Evolutionary conservation across 2,113 vertebrate genomes (phyloP), one percentile per base, ranked within the genome.

Genomic region (Meleagris gallopavo): DNA sequence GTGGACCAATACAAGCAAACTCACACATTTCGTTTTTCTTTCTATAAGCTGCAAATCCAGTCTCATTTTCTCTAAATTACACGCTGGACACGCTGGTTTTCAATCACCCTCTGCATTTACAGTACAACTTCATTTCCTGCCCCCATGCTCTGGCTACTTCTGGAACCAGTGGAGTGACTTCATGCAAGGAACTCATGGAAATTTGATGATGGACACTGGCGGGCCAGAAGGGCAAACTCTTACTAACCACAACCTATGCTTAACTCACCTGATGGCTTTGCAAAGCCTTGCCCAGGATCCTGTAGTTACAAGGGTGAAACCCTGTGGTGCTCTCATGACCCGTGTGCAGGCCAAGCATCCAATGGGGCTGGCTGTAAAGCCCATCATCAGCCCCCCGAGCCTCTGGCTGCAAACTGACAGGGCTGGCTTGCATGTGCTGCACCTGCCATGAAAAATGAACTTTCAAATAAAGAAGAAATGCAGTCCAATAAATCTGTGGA

Each of bases 381-480:
- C 67, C 52, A 4, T 11, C 3, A 13, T 30, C 71, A 4, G n/a
- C 48, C 67, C 55, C 54, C 5, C 0, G 21, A 16, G 3, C 30
- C 55, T 64, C 30, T 0, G 3, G 38, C 62, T 60, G 24, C 52
- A 32, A 72, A 58, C 62, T 30, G 62, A 36, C 1, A 0, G 46
- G 32, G 34, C 24, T 64, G 58, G 38, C 66, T 82, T 64, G 41
- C 17, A 6, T 36, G 74, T 30, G 83, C 36, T 24, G 71, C 36
- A 54, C 20, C 85, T 5, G 0, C 38, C 0, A 3, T 48, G 80
- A 61, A 34, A 86, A 70, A 86, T 29, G 48, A 64, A 52, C 83
- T 69, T 86, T 27, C 79, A 72, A 73, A 65, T 32, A 40, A 75
- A 65, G 80, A 55, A 77, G 91, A 85, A 83, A 88, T 77, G 76